Conservation (phyloP, 2,113 vertebrate genomes). For the Tetrax tetrax region DNA sequence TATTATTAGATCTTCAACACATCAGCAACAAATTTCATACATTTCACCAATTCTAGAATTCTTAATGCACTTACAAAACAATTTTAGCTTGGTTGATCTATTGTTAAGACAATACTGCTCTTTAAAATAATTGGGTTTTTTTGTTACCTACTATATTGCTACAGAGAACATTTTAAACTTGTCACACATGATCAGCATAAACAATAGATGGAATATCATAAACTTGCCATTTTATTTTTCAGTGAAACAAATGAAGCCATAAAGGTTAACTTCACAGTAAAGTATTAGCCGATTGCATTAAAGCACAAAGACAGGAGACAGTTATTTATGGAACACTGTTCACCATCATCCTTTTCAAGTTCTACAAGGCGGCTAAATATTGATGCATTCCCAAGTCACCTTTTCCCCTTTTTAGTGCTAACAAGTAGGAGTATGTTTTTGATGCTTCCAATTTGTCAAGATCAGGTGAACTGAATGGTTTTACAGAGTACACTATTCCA, state of each 20-base stretch:
- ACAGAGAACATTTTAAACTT: slow-evolving; percentile 8
- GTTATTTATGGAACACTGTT: slow-evolving; percentile 62
- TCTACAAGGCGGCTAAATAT: slow-evolving; percentile 44
- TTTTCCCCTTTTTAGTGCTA: slow-evolving; percentile 38
- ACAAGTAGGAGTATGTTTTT: slow-evolving; percentile 51
- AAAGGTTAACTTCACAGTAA: slow-evolving; percentile 56
- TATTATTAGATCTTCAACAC: not conserved
- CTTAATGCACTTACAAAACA: not conserved
- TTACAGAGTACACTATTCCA: slow-evolving; percentile 26
- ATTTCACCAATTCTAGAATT: not conserved
- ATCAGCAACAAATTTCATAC: not conserved
- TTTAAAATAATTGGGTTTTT: not conserved
- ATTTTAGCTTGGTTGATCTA: not conserved
- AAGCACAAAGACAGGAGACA: slow-evolving; percentile 21
- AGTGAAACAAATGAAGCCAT: slow-evolving; percentile 35
- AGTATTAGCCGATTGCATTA: slow-evolving; percentile 26
- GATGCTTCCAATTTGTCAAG: slow-evolving; percentile 70
- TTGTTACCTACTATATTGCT: not conserved
- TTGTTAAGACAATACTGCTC: not conserved
- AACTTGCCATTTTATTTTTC: slow-evolving; percentile 41
- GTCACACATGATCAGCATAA: slow-evolving; percentile 8
- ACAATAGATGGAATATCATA: slow-evolving; percentile 7
- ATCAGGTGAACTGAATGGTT: slow-evolving; percentile 66
- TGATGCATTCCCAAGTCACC: slow-evolving; percentile 49
- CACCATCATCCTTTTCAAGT: slow-evolving; percentile 45